Conservation (phyloP, 2,888 invertebrate species). For the Scaptomyza parva region DNA sequence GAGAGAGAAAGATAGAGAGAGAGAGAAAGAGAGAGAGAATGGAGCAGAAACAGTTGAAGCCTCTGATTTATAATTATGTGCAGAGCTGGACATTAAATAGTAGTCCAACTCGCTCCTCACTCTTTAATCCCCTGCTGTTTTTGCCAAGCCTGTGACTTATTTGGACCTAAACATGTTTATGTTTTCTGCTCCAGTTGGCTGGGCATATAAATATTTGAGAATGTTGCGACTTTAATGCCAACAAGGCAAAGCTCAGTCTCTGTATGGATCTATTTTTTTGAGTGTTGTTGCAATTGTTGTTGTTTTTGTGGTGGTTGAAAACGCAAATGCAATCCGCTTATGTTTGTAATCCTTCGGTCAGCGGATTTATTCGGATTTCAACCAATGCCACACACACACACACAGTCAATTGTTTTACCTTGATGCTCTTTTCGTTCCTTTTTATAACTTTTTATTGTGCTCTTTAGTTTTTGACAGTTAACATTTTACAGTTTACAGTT, state of each 20-base stretch:
- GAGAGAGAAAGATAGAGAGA: too few species aligned
- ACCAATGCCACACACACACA: constrained; percentile 19
- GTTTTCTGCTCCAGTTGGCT: constrained; percentile 50
- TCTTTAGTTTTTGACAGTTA: constrained; percentile 4
- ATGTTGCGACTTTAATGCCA: constrained; percentile 42
- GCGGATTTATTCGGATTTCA: constrained; percentile 61
- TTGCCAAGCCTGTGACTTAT: constrained; percentile 37
- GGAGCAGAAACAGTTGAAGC: constrained; percentile 25
- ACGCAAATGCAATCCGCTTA: constrained; percentile 64
- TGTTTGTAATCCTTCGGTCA: constrained; percentile 59
- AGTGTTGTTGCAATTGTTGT: constrained; percentile 17
- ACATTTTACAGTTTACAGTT: not conserved
- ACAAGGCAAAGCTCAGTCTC: constrained; percentile 25
- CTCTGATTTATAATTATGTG: constrained; percentile 71
- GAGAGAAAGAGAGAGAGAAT: constrained; percentile 18
- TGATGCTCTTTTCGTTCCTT: constrained; percentile 8
- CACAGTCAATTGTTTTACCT: constrained; percentile 47
- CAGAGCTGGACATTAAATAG: constrained; percentile 43
- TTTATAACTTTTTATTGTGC: not conserved
- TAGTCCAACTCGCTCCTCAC: not conserved
- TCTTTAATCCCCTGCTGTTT: not conserved
- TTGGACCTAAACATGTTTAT: constrained; percentile 34
- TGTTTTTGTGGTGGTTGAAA: constrained; percentile 22
- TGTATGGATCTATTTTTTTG: constrained; percentile 19
- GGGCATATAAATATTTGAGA: constrained; percentile 61